Percentiles rank a stretch among this genome's conserved stretches.
These are phyloP conservation scores for Achlya flavicornis DNA, from an alignment of 2,888 invertebrate species.

Conservation along the genomic window DNA sequence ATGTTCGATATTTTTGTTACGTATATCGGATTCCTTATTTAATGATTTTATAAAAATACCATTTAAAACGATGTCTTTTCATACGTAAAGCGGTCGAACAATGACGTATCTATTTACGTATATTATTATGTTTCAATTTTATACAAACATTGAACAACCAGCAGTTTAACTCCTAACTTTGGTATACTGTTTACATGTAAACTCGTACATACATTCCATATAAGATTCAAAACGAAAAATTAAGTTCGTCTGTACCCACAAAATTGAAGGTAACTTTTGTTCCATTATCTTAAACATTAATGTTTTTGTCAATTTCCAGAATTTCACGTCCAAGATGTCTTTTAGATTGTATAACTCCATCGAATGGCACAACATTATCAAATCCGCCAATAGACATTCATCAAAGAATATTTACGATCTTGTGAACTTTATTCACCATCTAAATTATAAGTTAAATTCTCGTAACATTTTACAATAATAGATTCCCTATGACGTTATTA, in stretches of 20 bases:
- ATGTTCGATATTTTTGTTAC: conserved; percentile 73
- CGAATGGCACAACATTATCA: conserved; percentile 62
- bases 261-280: conserved; percentile 78
- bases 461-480: conserved; percentile 78
- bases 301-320: conserved; percentile 49
- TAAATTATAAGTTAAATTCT: conserved; percentile 73
- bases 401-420: conserved; percentile 70
- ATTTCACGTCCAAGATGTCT: conserved; percentile 58
- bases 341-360: conserved; percentile 52
- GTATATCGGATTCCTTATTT: conserved; percentile 81
- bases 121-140: conserved; percentile 23
- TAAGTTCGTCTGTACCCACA: conserved; percentile 59
- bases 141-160: conserved; percentile 59
- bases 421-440: conserved; percentile 53
- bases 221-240: conserved; percentile 55
- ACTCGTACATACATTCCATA: conserved; percentile 63
- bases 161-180: conserved; percentile 81
- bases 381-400: conserved; percentile 60
- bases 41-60: conserved; percentile 83
- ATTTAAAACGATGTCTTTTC: conserved; percentile 60
- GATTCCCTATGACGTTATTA: conserved; percentile 77
- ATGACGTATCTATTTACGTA: conserved; percentile 24
- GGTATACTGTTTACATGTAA: conserved; percentile 80
- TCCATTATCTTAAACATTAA: conserved; percentile 67
- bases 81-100: conserved; percentile 19